Evolutionary conservation across 2,113 vertebrate species (phyloP).

Genomic region (Anhinga anhinga): DNA sequence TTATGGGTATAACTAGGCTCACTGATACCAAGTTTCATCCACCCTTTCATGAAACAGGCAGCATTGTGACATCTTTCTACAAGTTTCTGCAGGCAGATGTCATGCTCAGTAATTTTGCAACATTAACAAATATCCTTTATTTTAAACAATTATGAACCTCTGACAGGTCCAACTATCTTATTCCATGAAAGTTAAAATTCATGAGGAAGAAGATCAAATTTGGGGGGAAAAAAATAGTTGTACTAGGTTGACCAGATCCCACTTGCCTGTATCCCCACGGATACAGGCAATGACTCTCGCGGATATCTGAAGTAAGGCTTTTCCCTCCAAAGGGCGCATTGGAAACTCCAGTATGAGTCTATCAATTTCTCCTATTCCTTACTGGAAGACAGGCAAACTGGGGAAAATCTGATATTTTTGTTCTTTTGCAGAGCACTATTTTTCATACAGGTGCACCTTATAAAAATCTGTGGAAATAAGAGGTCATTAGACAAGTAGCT

Average conservation of each 20-base stretch:
- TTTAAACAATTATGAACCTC: background rate
- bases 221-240: background rate
- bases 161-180: background rate
- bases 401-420: background rate
- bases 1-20: background rate
- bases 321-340: background rate
- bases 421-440: background rate
- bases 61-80: background rate
- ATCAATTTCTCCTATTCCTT: background rate
- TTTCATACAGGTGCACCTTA: background rate
- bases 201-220: fast-evolving
- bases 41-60: background rate
- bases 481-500: background rate
- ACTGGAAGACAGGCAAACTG: background rate
- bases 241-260: background rate
- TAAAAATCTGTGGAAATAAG: background rate
- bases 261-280: background rate
- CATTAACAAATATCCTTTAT: background rate
- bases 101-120: background rate
- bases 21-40: too few species aligned
- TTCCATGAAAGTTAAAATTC: background rate
- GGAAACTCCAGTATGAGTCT: background rate
- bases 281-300: background rate
- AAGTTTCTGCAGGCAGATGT: background rate
- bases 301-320: background rate